Evolutionary conservation across 1,140 invertebrate species (phyloP).

Genomic region (Drosophila kikkawai): DNA sequence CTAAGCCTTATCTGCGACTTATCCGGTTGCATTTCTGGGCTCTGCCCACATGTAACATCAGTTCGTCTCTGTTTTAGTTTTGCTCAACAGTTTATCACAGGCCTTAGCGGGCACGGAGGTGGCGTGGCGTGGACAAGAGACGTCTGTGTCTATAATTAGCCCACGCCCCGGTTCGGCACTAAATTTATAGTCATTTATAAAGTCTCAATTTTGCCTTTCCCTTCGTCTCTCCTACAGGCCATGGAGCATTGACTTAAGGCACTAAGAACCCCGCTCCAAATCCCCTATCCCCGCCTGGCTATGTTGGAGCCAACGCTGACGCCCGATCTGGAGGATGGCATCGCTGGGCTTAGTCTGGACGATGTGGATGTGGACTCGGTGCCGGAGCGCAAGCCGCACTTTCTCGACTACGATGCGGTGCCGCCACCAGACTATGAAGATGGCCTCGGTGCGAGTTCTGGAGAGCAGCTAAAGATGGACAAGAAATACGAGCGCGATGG

Average conservation of each 20-base stretch:
- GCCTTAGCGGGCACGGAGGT: slow-evolving; percentile 1
- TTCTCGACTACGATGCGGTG: slow-evolving; percentile 87
- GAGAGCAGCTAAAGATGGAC: slow-evolving; percentile 80
- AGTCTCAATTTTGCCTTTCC: slow-evolving; percentile 37
- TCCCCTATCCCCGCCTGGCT: slow-evolving; percentile 8
- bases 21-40: slow-evolving; percentile 6
- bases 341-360: slow-evolving; percentile 42
- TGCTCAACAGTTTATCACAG: slow-evolving; percentile 14
- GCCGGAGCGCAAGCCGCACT: slow-evolving; percentile 86
- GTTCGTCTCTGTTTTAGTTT: slow-evolving; percentile 22
- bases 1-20: background rate
- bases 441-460: slow-evolving; percentile 49
- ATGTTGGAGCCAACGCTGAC: slow-evolving; percentile 66
- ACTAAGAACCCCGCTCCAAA: slow-evolving; percentile 2
- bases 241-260: slow-evolving; percentile 62
- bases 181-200: slow-evolving; percentile 36
- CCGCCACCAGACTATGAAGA: slow-evolving; percentile 86
- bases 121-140: slow-evolving; percentile 1
- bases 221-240: slow-evolving; percentile 31
- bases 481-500: slow-evolving; percentile 84
- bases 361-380: slow-evolving; percentile 74
- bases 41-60: slow-evolving; percentile 17
- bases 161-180: slow-evolving; percentile 31
- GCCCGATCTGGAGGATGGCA: slow-evolving; percentile 50
- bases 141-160: slow-evolving; percentile 42